Evolutionary conservation across 2,888 invertebrate genomes (phyloP).

Genomic region (Esperia sulphurella): DNA sequence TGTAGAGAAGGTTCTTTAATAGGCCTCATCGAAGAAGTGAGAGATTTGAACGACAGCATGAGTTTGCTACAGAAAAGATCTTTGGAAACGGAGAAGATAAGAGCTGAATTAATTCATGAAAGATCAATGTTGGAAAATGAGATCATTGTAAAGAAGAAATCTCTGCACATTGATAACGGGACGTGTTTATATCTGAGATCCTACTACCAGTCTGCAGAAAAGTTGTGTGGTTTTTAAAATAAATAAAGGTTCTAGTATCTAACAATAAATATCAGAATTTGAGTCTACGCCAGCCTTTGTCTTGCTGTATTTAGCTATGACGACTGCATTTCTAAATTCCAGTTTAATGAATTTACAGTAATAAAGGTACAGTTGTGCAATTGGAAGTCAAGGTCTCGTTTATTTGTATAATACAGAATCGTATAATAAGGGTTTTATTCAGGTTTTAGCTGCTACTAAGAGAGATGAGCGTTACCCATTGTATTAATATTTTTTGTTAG

Average conservation of each 20-base stretch:
- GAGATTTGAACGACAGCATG: slow-evolving; percentile 64
- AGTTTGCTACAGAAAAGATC: slow-evolving; percentile 57
- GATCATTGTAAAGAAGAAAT: slow-evolving; percentile 66
- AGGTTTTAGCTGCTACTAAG: no score
- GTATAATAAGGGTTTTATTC: no score
- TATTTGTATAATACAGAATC: no score
- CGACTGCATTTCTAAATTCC: no score
- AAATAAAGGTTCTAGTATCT: neutral
- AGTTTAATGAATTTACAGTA: no score
- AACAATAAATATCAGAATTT: no score
- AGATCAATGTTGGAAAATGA: slow-evolving; percentile 62
- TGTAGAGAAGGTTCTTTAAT: slow-evolving; percentile 66
- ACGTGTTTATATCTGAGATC: slow-evolving; percentile 63
- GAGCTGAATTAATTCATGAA: slow-evolving; percentile 63
- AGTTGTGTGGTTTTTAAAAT: slow-evolving; percentile 59
- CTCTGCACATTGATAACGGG: slow-evolving; percentile 58
- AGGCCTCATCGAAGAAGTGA: slow-evolving; percentile 63
- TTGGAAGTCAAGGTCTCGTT: no score
- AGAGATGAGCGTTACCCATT: no score
- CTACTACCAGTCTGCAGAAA: slow-evolving; percentile 67
- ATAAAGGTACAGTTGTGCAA: no score
- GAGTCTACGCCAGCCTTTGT: no score
- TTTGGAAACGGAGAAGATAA: slow-evolving; percentile 57
- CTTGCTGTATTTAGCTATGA: no score
- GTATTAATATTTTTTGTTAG: no score